These are phyloP conservation scores for Apteryx mantelli DNA, from an alignment of 2,113 vertebrate genomes.

Conservation along the genomic window DNA sequence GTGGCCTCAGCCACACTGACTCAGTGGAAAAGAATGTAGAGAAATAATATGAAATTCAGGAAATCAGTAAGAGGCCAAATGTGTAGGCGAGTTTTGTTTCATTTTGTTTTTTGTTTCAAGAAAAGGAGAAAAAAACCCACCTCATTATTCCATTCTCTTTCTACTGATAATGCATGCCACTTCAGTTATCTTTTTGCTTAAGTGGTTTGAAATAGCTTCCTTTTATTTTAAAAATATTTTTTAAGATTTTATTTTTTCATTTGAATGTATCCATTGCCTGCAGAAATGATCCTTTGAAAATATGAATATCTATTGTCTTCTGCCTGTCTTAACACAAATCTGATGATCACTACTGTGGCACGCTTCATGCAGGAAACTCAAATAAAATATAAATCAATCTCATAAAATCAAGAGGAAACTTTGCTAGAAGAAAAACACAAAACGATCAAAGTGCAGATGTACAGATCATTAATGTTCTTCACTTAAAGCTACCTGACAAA, in stretches of 20 bases:
- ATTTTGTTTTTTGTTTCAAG: background rate
- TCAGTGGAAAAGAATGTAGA: conserved; percentile 4
- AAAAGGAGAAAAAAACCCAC: background rate
- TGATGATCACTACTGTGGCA: accelerated
- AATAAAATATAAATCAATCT: background rate
- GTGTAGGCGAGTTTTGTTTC: background rate
- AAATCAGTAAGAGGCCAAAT: background rate
- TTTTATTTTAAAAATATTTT: background rate
- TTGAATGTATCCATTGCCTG: background rate
- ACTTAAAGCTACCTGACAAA: background rate
- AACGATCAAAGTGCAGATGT: background rate
- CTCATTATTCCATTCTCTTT: background rate
- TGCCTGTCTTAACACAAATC: background rate
- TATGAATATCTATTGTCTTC: background rate
- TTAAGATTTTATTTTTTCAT: background rate
- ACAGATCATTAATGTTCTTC: background rate
- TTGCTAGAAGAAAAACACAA: background rate
- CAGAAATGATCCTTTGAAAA: background rate
- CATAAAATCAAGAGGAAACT: background rate
- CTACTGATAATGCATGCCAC: background rate
- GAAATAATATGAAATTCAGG: conserved; percentile 2
- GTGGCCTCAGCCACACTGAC: background rate
- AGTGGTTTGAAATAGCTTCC: background rate
- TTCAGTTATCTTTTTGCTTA: background rate
- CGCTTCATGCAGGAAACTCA: background rate